Evolutionary conservation across 2,113 vertebrate genomes (phyloP).

Genomic region (Pedionomus torquatus): DNA sequence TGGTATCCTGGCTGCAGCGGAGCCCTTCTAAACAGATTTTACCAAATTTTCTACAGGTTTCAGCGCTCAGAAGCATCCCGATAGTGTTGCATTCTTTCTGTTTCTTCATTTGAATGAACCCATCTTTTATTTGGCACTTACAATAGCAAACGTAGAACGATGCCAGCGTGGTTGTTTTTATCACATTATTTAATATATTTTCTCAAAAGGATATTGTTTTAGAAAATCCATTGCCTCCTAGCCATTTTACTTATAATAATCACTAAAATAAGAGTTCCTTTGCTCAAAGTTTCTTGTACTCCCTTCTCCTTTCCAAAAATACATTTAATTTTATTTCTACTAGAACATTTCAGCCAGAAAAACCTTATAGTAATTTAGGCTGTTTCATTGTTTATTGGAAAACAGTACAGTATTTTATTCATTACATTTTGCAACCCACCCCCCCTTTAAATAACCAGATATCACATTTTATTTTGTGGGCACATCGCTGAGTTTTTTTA

Average conservation of each 20-base stretch:
- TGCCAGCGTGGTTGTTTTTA: not conserved
- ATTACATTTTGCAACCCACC: not conserved
- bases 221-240: not conserved
- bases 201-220: not conserved
- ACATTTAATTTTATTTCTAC: not conserved
- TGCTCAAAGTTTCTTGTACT: not conserved
- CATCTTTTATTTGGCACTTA: not conserved
- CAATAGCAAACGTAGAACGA: not conserved
- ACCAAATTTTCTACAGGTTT: not conserved
- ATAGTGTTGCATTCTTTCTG: fast-evolving
- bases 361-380: not conserved
- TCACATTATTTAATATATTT: not conserved
- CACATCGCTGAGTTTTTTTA: not conserved
- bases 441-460: not conserved
- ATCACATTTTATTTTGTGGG: fast-evolving
- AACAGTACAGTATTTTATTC: not conserved
- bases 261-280: not conserved
- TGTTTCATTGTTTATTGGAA: not conserved
- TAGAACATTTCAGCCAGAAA: not conserved
- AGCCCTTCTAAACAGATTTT: not conserved
- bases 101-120: not conserved
- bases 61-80: not conserved
- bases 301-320: not conserved
- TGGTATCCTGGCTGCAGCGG: not conserved
- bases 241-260: not conserved